These are phyloP conservation scores for Aplidium turbinatum DNA, from an alignment of 23 tunicate species.

Conservation along the genomic window DNA sequence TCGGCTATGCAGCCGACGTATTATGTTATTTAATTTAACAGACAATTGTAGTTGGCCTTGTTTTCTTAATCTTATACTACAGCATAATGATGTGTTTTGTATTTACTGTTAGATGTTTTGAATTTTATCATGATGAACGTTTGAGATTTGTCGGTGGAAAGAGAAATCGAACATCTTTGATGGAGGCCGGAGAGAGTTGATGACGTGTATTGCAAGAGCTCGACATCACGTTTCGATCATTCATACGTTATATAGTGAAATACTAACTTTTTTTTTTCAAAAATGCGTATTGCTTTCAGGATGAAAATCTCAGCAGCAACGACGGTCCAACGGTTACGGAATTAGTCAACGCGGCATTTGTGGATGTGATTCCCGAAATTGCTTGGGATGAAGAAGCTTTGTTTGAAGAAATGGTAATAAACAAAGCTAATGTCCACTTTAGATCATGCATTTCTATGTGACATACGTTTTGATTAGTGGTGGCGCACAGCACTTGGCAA, in stretches of 20 bases:
- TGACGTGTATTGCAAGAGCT: not conserved
- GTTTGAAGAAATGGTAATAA: slow-evolving; percentile 24
- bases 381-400: slow-evolving; percentile 32
- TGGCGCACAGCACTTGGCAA: not conserved
- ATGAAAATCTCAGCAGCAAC: not conserved
- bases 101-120: no score
- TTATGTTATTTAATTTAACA: no score
- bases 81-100: no score
- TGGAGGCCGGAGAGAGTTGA: not conserved
- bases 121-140: no score
- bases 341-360: slow-evolving; percentile 3
- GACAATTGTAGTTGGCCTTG: no score
- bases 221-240: no score
- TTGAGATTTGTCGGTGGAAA: not conserved
- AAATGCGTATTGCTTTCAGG: slow-evolving; percentile 11
- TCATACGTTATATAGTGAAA: not conserved
- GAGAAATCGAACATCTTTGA: not conserved
- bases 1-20: no score
- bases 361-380: slow-evolving; percentile 53
- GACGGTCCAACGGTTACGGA: slow-evolving; percentile 43
- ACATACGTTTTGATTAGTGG: no score
- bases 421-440: not conserved
- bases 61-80: no score
- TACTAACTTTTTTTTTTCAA: not conserved
- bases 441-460: not conserved